Conservation (phyloP, 2,113 vertebrate species). For the Motacilla alba region DNA sequence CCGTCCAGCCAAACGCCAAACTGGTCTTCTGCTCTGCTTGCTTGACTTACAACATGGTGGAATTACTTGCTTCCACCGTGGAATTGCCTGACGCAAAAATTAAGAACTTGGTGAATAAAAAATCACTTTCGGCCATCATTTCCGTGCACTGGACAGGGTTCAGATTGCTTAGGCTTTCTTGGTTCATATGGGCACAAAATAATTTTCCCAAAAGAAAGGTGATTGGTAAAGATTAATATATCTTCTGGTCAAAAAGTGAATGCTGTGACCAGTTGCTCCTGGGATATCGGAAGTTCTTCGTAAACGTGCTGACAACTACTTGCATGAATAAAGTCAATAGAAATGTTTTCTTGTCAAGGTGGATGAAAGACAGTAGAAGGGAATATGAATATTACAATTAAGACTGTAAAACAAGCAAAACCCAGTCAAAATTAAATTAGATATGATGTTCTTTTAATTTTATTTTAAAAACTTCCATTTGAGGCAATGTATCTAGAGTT, state of each 20-base stretch:
- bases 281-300: background rate
- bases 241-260: background rate
- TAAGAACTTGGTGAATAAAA: background rate
- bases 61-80: background rate
- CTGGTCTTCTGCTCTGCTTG: background rate
- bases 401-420: background rate
- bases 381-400: background rate
- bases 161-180: background rate
- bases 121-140: background rate
- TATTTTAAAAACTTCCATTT: background rate
- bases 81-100: background rate
- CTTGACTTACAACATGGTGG: background rate
- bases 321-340: background rate
- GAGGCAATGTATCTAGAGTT: background rate
- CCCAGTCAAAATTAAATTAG: fast-evolving
- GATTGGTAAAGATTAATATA: background rate
- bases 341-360: background rate
- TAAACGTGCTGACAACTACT: background rate
- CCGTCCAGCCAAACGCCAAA: background rate
- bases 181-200: background rate
- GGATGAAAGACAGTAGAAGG: background rate
- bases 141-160: background rate
- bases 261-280: background rate
- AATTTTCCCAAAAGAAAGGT: background rate
- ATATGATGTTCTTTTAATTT: background rate